Conservation (phyloP, 1,140 invertebrate genomes). For the Zaprionus taronus region DNA sequence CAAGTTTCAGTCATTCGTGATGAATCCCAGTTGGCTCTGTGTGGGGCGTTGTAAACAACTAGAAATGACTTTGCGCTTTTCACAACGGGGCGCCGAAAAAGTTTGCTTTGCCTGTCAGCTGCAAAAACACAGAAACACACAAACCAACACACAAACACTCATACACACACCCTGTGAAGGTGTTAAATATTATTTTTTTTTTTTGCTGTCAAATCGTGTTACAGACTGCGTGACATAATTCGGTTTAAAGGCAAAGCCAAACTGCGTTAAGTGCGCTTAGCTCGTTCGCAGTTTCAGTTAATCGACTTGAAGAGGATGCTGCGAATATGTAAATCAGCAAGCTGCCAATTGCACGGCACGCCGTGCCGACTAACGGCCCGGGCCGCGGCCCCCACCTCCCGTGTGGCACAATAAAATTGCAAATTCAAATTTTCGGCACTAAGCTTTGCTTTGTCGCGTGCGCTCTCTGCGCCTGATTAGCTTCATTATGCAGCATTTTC, state of each 20-base stretch:
- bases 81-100: constrained; percentile 55
- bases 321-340: background rate
- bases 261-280: background rate
- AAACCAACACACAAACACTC: constrained; percentile 7
- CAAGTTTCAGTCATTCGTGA: constrained; percentile 61
- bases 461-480: constrained; percentile 63
- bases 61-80: constrained; percentile 56
- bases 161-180: constrained; percentile 18
- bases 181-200: constrained; percentile 36
- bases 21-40: constrained; percentile 57
- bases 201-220: constrained; percentile 20
- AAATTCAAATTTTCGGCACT: constrained; percentile 59
- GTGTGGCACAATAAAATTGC: constrained; percentile 33
- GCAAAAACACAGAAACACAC: constrained; percentile 33
- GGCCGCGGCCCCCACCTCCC: no score
- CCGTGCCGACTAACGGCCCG: background rate
- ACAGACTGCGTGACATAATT: constrained; percentile 17
- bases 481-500: constrained; percentile 73
- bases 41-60: constrained; percentile 40
- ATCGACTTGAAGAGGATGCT: background rate
- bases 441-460: constrained; percentile 34
- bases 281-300: background rate
- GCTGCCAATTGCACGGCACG: background rate
- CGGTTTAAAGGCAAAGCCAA: background rate
- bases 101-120: constrained; percentile 41